Evolutionary conservation across 1,140 invertebrate species (phyloP).

Genomic region (Caenorhabditis brenneri): DNA sequence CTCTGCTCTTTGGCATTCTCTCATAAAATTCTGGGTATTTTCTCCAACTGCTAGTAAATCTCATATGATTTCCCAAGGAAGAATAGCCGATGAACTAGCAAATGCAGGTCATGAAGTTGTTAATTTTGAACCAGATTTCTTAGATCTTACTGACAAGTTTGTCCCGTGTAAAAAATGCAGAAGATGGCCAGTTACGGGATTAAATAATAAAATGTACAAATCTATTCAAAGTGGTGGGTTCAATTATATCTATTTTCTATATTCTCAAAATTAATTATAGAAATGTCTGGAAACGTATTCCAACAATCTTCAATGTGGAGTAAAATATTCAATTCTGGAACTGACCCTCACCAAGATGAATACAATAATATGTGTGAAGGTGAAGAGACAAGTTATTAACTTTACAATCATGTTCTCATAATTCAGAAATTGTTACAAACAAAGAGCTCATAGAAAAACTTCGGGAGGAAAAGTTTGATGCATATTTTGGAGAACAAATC

Average conservation of each 20-base stretch:
- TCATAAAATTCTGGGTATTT: conserved; percentile 89
- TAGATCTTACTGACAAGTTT: conserved; percentile 34
- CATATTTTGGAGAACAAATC: conserved; percentile 55
- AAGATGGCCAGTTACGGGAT: conserved; percentile 47
- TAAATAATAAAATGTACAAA: not conserved
- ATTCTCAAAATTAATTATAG: not conserved
- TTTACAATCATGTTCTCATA: not conserved
- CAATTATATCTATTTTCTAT: not conserved
- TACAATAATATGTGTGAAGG: conserved; percentile 3
- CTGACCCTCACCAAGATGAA: not conserved
- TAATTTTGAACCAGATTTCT: conserved; percentile 46
- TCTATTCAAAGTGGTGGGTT: not conserved
- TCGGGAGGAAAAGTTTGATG: conserved; percentile 51
- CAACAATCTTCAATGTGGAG: conserved; percentile 29
- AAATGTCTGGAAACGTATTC: conserved; percentile 28
- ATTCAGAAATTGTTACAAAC: conserved; percentile 54
- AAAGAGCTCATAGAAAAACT: conserved; percentile 51
- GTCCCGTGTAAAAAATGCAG: conserved; percentile 17
- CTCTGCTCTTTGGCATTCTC: not conserved
- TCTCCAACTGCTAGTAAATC: conserved; percentile 53
- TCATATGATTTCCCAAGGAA: conserved; percentile 56
- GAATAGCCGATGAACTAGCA: conserved; percentile 55
- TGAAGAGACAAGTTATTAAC: not conserved
- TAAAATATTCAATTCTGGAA: not conserved
- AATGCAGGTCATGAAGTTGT: conserved; percentile 56